Evolutionary conservation across 2,888 invertebrate species (phyloP).

Genomic region (Spilosoma lubricipeda): DNA sequence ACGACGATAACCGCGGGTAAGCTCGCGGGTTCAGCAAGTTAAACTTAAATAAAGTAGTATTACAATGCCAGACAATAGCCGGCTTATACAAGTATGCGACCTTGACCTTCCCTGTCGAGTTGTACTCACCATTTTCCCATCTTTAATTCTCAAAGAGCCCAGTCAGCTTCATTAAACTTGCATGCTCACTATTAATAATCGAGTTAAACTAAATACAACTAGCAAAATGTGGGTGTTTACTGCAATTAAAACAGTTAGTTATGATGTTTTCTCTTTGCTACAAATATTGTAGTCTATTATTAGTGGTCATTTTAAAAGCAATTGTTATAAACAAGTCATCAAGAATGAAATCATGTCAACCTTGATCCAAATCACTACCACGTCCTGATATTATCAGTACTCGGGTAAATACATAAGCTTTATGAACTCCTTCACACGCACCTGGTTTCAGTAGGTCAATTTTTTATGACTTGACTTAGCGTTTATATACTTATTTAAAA

Average conservation of each 20-base stretch:
- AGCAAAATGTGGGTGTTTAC: background rate
- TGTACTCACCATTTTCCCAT: background rate
- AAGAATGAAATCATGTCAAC: background rate
- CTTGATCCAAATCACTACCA: background rate
- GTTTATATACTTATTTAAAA: background rate
- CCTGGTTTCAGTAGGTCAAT: background rate
- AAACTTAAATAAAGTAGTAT: too few species aligned
- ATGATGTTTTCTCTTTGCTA: background rate
- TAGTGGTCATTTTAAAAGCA: background rate
- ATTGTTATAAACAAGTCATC: background rate
- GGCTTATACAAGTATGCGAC: background rate
- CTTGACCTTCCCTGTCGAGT: background rate
- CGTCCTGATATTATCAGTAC: background rate
- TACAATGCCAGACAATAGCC: background rate
- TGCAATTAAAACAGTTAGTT: background rate
- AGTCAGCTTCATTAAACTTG: background rate
- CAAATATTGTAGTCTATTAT: background rate
- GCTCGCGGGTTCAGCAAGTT: too few species aligned
- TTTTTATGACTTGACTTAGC: background rate
- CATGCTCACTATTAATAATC: background rate
- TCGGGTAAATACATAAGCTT: background rate
- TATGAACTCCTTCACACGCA: background rate
- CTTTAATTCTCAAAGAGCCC: background rate
- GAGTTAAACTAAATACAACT: background rate
- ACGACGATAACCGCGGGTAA: too few species aligned